Base-by-base conservation (phyloP, 1,140 invertebrate genomes). In the Drosophila punjabiensis region DNA sequence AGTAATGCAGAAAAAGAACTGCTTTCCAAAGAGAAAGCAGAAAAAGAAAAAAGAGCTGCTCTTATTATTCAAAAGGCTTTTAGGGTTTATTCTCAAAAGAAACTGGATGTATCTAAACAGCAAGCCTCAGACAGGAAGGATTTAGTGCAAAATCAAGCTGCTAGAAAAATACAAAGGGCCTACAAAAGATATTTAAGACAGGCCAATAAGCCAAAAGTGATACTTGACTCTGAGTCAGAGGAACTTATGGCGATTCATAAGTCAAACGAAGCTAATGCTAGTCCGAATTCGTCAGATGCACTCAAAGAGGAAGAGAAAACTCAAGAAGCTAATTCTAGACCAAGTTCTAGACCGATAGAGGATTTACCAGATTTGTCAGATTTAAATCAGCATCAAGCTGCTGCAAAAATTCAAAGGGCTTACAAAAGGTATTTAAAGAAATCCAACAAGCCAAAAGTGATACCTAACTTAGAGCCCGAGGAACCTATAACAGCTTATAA, bases 1-100 rank as follows among this genome's bases (percentile, higher is more conserved):
- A 14, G 1, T 13, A 39, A 39, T 24, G 18, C 5, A 14, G 28
- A 30, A 28, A 14, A 13, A 1, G 30, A 58, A 24, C 0, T 20
- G 7, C 0, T n/a, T 18, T 28, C 8, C n/a, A 0, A n/a, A 32
- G 6, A 56, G 35, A 35, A 5, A 10, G 10, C 11, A 30, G 30
- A 50, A 33, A 37, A 32, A 1, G n/a, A 76, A 24, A 13, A 28
- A 6, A 47, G 6, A 14, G 71, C 74, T 20, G 71, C 53, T 32
- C 32, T 45, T 5, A 30, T 56, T 16, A 77, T 77, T 24, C 74
- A 77, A 77, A 77, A 64, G 0, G 69, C 71, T 13, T 66, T 76
- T 43, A 56, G 35, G 8, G 5, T 2, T 18, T 73, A 41, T 73
- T 70, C 30, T 16, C 28, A 60, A 1, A 70, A 20, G 24, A 69